These are phyloP conservation scores for Oxyura jamaicensis DNA, from an alignment of 2,113 vertebrate species.

Conservation along the genomic window DNA sequence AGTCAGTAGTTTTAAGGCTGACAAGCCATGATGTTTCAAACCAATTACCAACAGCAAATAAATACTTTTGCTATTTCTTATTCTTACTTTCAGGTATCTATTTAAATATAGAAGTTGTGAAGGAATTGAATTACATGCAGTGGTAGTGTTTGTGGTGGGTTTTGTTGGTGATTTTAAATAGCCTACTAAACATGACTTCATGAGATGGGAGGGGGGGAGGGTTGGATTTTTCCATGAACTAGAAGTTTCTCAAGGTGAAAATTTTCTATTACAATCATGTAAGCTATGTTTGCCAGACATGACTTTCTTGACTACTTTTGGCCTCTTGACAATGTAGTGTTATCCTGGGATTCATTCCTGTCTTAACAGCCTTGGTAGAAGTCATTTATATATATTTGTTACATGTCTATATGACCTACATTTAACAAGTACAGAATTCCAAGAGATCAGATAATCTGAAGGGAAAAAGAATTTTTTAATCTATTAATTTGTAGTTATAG, in stretches of 20 bases:
- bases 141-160: not conserved
- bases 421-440: conserved; percentile 24
- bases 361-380: conserved; percentile 49
- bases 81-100: not conserved
- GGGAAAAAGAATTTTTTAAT: not conserved
- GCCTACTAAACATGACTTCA: not conserved
- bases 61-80: not conserved
- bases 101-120: not conserved
- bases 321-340: conserved; percentile 42
- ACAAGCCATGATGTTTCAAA: not conserved
- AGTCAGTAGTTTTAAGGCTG: not conserved
- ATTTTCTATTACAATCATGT: conserved; percentile 63
- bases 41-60: not conserved
- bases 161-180: not conserved
- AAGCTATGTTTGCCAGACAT: not conserved
- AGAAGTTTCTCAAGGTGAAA: conserved; percentile 44
- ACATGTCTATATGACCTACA: conserved; percentile 32
- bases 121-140: not conserved
- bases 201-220: too few species aligned
- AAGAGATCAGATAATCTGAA: conserved; percentile 32
- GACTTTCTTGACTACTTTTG: conserved; percentile 49
- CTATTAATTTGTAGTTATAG: conserved; percentile 47
- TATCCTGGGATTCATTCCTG: conserved; percentile 52
- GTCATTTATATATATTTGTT: conserved; percentile 62
- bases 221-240: not conserved